phyloP scores from a whole-genome alignment of 2,888 invertebrate genomes.

The Lasioglossum leucozonium region DNA sequence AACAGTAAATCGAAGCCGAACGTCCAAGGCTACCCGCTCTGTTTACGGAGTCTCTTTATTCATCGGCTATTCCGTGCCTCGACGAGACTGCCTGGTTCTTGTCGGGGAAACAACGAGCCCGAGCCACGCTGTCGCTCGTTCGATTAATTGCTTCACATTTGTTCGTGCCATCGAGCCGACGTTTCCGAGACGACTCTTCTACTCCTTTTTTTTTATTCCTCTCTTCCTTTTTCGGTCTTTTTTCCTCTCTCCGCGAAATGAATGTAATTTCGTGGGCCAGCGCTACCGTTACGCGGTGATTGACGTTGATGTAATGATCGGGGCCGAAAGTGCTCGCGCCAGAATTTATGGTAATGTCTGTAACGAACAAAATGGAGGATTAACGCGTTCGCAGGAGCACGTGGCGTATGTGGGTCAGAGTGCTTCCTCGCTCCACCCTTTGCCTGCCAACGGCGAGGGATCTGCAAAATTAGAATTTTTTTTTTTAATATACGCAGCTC shows the following conservation, averaged over 20 bases:
- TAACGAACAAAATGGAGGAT: slow-evolving; percentile 9
- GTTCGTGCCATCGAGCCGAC: slow-evolving; percentile 4
- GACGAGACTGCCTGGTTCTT: slow-evolving; percentile 9
- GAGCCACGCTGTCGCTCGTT: slow-evolving; percentile 35
- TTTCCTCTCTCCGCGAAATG: neutral
- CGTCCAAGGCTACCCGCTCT: slow-evolving; percentile 15
- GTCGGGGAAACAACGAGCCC: slow-evolving; percentile 30
- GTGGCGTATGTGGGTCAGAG: neutral
- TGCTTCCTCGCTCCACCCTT: neutral
- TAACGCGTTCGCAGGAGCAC: neutral
- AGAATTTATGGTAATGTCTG: slow-evolving; percentile 10
- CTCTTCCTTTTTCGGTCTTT: neutral
- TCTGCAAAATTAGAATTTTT: neutral
- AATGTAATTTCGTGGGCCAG: neutral
- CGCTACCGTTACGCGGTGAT: neutral
- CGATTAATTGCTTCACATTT: slow-evolving; percentile 47
- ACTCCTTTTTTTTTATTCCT: neutral
- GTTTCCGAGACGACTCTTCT: slow-evolving; percentile 13
- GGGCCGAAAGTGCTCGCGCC: neutral
- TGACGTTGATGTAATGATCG: slow-evolving; percentile 25
- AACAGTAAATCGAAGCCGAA: slow-evolving; percentile 33
- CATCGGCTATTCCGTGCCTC: slow-evolving; percentile 17
- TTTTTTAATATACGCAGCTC: neutral
- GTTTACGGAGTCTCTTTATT: slow-evolving; percentile 36
- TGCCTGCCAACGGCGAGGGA: neutral